Evolutionary conservation across 2,113 vertebrate genomes (phyloP).

Genomic region (Eptatretus burgeri): DNA sequence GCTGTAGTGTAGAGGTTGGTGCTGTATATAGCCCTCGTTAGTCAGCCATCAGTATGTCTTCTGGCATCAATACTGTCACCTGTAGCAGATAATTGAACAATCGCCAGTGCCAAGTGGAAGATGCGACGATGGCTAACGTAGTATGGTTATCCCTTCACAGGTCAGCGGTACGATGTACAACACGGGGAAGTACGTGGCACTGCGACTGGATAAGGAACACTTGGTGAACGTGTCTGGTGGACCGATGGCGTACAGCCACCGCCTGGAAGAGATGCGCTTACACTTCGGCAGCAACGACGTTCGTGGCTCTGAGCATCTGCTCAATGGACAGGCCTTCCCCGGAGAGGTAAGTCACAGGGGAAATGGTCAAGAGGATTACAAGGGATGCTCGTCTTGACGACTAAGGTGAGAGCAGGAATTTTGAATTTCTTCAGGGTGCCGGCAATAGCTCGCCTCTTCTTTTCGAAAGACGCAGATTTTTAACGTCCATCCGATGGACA

Average conservation of each 20-base stretch:
- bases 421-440: constrained; percentile 8
- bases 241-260: constrained; percentile 86
- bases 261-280: constrained; percentile 73
- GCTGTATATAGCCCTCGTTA: no score
- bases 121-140: no score
- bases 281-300: constrained; percentile 87
- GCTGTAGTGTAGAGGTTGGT: no score
- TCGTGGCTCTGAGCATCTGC: constrained; percentile 80
- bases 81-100: no score
- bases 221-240: constrained; percentile 92
- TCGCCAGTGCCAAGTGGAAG: no score
- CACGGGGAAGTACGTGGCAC: constrained; percentile 77
- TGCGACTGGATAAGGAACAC: constrained; percentile 79
- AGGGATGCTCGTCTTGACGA: neutral
- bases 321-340: constrained; percentile 88
- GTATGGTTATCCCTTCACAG: constrained; percentile 17
- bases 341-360: constrained; percentile 37
- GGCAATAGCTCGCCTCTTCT: constrained; percentile 10
- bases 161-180: constrained; percentile 97
- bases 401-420: neutral
- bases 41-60: no score
- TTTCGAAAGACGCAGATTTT: constrained; percentile 11
- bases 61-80: no score
- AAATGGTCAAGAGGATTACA: neutral
- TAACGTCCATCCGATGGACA: constrained; percentile 16